These are phyloP conservation scores for Hylomyscus alleni DNA, from an alignment of 2,797 vertebrate species.

Conservation along the genomic window DNA sequence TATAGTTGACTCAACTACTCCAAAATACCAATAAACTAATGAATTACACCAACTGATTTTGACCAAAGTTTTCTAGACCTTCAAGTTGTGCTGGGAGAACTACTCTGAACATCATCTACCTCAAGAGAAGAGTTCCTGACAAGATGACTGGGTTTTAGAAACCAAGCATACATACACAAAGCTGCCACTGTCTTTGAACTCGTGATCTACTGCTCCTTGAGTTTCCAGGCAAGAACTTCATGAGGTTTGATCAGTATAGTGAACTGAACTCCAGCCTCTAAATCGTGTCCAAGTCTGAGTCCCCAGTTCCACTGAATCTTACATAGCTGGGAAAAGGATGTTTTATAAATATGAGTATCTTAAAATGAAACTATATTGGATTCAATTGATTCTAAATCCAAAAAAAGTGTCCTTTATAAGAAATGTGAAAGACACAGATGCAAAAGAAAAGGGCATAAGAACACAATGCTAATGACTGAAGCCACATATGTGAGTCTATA, in stretches of 20 bases:
- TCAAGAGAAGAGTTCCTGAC: not conserved
- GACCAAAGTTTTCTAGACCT: not conserved
- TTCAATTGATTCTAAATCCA: not conserved
- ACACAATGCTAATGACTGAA: not conserved
- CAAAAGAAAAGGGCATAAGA: not conserved
- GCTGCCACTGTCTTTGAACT: not conserved
- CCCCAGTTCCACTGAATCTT: not conserved
- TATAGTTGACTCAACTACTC: not conserved
- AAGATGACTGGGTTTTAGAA: not conserved
- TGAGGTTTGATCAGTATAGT: not conserved
- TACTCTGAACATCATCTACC: not conserved
- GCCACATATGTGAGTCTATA: not conserved
- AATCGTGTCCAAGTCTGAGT: not conserved
- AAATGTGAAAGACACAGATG: not conserved
- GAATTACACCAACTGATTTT: not conserved
- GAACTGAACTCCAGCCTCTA: not conserved
- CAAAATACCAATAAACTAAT: conserved; percentile 2
- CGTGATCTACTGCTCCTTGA: not conserved
- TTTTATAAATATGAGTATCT: not conserved
- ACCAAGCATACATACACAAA: not conserved
- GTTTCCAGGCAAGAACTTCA: not conserved
- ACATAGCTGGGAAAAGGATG: not conserved
- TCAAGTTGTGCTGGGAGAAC: not conserved
- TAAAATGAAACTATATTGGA: not conserved
- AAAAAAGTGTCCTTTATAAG: not conserved